Conservation (phyloP, 1,140 invertebrate genomes). For the Drosophila ironensis region DNA sequence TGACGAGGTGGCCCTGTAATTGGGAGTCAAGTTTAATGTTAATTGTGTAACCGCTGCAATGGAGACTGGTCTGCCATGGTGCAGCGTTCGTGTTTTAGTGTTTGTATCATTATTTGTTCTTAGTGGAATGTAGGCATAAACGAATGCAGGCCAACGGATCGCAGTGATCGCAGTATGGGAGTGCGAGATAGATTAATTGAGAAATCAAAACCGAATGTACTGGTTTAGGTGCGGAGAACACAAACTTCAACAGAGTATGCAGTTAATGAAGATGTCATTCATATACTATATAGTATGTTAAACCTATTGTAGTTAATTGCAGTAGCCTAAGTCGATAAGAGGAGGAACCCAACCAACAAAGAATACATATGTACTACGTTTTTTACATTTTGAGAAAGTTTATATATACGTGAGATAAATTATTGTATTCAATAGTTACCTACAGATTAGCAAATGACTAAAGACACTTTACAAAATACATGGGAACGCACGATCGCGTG, state of each 20-base stretch:
- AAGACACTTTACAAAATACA: constrained; percentile 41
- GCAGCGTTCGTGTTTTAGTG: constrained; percentile 47
- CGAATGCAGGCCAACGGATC: constrained; percentile 2
- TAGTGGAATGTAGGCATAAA: constrained; percentile 60
- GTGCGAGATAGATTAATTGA: constrained; percentile 58
- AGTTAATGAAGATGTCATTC: constrained; percentile 42
- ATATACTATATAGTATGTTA: constrained; percentile 58
- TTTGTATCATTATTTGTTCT: constrained; percentile 48
- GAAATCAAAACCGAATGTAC: constrained; percentile 28
- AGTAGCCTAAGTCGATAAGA: constrained; percentile 44
- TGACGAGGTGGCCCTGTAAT: constrained; percentile 75
- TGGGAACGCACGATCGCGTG: too few species aligned
- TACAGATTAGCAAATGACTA: constrained; percentile 61
- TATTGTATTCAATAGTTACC: constrained; percentile 61
- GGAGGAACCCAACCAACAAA: constrained; percentile 48
- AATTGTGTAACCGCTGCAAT: constrained; percentile 22
- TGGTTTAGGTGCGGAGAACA: constrained; percentile 11
- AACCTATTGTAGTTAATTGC: constrained; percentile 62
- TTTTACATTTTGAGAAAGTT: constrained; percentile 77
- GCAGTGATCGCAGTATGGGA: background rate
- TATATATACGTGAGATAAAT: constrained; percentile 51
- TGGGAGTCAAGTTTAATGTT: constrained; percentile 33
- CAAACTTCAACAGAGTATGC: constrained; percentile 26
- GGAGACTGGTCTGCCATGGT: constrained; percentile 50
- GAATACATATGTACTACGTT: constrained; percentile 62